phyloP scores from a whole-genome alignment of 2,888 invertebrate genomes.

The Clitarchus hookeri region DNA sequence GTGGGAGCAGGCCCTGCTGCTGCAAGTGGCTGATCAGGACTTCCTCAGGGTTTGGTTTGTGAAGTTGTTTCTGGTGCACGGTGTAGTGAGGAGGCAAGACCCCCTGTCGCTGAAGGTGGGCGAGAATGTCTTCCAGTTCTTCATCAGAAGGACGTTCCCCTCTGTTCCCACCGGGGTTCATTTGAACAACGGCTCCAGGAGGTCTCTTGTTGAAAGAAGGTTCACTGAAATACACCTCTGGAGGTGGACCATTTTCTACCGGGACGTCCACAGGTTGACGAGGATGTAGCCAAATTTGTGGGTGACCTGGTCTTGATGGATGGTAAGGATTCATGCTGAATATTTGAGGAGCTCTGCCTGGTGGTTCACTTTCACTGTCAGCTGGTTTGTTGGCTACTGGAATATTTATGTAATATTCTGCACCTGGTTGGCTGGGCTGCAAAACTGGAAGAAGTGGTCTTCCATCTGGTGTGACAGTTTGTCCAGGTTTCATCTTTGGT shows the following conservation, averaged over 20 bases:
- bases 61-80: background rate
- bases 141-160: slow-evolving; percentile 15
- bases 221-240: background rate
- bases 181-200: background rate
- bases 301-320: background rate
- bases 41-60: slow-evolving; percentile 26
- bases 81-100: slow-evolving; percentile 41
- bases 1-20: slow-evolving; percentile 34
- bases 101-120: slow-evolving; percentile 53
- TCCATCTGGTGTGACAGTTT: background rate
- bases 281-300: background rate
- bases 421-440: background rate
- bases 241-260: background rate
- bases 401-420: background rate
- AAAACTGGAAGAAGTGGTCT: background rate
- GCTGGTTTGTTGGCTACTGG: background rate
- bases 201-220: background rate
- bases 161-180: too few species aligned
- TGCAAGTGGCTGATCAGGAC: slow-evolving; percentile 35
- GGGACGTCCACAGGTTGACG: background rate
- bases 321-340: slow-evolving; percentile 41
- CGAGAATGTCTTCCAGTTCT: slow-evolving; percentile 50
- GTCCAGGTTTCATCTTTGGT: background rate
- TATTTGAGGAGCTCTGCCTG: slow-evolving; percentile 47
- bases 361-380: slow-evolving; percentile 46